Conservation (phyloP, 2,797 vertebrate genomes). For the Lepilemur septentrionalis region DNA sequence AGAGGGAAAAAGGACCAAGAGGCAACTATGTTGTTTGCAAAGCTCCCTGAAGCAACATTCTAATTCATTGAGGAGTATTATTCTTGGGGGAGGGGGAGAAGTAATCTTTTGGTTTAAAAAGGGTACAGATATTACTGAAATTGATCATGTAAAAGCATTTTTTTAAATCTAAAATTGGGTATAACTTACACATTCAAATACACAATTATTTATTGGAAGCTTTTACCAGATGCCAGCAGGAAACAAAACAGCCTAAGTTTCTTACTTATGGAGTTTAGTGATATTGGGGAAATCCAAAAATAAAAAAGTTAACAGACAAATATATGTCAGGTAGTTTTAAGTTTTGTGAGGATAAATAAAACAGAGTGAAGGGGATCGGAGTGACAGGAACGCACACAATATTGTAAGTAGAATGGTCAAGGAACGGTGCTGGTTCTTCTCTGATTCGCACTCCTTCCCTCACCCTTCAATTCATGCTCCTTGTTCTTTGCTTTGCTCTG, state of each 20-base stretch:
- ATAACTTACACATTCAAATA: constrained; percentile 31
- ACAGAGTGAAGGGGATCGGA: neutral
- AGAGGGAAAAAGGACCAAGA: neutral
- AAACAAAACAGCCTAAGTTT: neutral
- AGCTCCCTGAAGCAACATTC: neutral
- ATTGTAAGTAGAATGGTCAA: neutral
- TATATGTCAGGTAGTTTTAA: neutral
- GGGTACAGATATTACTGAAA: neutral
- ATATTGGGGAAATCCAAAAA: neutral
- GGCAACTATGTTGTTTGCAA: neutral
- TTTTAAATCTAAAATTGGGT: constrained; percentile 13
- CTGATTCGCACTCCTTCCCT: neutral
- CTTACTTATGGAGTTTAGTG: neutral
- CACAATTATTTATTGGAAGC: neutral
- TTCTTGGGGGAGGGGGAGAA: neutral
- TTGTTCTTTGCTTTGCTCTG: neutral
- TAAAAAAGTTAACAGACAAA: neutral
- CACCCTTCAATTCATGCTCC: neutral
- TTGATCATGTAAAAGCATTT: neutral
- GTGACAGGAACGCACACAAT: neutral
- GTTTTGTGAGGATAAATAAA: neutral
- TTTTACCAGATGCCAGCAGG: neutral
- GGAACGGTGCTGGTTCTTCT: neutral
- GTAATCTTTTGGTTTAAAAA: neutral
- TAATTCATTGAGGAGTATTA: neutral